Evolutionary conservation across 2,797 vertebrate species (phyloP).

Genomic region (Anguilla obscura): DNA sequence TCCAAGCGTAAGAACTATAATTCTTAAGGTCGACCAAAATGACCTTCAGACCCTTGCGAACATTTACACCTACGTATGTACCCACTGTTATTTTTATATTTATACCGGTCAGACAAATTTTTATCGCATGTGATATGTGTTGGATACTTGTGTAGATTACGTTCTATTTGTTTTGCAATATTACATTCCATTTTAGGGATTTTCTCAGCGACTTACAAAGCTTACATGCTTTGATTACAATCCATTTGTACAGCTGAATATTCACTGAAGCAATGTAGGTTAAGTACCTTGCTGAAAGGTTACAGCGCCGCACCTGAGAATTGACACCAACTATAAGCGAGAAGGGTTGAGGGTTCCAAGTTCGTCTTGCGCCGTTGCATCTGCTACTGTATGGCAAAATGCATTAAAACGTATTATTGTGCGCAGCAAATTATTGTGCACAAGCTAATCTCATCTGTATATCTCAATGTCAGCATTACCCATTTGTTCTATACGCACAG

Average conservation of each 20-base stretch:
- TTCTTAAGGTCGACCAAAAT: conserved; percentile 25
- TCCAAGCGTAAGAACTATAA: neutral
- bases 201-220: neutral
- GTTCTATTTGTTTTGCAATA: neutral
- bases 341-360: neutral
- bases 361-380: neutral
- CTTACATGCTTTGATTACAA: neutral
- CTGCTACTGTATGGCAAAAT: neutral
- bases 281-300: too few relatives aligned
- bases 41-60: conserved; percentile 30
- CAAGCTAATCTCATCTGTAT: neutral
- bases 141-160: neutral
- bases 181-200: neutral
- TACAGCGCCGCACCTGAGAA: neutral
- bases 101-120: neutral
- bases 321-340: neutral
- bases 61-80: neutral
- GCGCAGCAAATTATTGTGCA: neutral
- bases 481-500: neutral
- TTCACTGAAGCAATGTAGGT: neutral
- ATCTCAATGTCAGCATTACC: neutral
- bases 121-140: neutral
- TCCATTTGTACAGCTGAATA: neutral
- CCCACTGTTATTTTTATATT: neutral
- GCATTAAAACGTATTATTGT: neutral